These are phyloP conservation scores for Kryphioiulus occultus DNA, from an alignment of 2,888 invertebrate genomes.

Conservation along the genomic window DNA sequence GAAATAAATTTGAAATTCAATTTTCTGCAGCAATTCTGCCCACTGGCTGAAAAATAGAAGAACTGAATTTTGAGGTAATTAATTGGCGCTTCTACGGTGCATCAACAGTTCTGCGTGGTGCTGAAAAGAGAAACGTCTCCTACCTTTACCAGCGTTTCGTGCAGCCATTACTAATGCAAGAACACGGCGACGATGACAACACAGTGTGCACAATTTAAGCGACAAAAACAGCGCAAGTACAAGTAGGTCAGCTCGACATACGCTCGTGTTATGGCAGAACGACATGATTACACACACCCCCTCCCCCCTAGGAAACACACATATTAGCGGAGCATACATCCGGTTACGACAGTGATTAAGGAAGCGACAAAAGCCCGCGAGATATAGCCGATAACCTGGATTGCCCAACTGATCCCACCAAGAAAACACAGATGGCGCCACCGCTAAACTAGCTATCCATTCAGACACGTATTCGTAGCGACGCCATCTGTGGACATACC, in stretches of 20 bases:
- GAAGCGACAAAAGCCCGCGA: background rate
- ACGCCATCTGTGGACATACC: background rate
- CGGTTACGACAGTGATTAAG: background rate
- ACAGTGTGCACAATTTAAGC: background rate
- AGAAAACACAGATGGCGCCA: background rate
- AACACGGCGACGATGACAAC: background rate
- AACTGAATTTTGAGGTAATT: background rate
- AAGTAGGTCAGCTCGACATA: background rate
- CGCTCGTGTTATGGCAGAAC: background rate
- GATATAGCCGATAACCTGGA: background rate
- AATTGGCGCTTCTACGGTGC: background rate
- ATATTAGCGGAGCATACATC: background rate
- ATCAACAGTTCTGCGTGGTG: background rate
- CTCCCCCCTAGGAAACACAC: background rate
- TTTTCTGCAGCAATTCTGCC: background rate
- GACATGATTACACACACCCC: background rate
- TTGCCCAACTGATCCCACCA: background rate
- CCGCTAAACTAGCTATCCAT: background rate
- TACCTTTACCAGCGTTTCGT: no score
- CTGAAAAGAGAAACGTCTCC: background rate
- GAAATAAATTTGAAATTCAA: no score
- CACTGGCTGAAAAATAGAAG: background rate
- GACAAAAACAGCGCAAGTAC: background rate
- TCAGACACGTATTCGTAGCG: background rate
- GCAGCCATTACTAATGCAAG: background rate